Evolutionary conservation across 2,888 invertebrate genomes (phyloP).

Genomic region (Dendrolimus houi): DNA sequence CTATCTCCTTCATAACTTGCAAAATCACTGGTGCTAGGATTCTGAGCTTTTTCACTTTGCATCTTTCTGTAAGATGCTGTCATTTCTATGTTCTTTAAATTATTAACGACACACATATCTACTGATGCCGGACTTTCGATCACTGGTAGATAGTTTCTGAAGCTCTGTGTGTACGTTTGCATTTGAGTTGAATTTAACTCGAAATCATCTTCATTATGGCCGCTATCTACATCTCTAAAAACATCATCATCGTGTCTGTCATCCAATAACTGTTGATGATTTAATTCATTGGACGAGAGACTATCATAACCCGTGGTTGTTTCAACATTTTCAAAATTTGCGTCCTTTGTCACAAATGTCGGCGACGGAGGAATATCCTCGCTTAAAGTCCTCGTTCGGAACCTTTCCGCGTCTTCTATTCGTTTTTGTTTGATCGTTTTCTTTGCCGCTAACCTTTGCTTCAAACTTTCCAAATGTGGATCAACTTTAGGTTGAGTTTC

Average conservation of each 20-base stretch:
- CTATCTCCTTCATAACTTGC: constrained; percentile 76
- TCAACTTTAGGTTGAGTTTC: constrained; percentile 30
- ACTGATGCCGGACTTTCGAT: constrained; percentile 62
- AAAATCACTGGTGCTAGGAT: constrained; percentile 54
- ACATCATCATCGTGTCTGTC: constrained; percentile 43
- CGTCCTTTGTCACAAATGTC: constrained; percentile 60
- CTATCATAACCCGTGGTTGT: constrained; percentile 69
- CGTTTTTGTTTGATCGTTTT: constrained; percentile 75
- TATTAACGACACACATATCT: constrained; percentile 63
- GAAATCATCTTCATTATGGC: constrained; percentile 84
- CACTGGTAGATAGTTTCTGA: constrained; percentile 65
- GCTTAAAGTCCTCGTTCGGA: constrained; percentile 83
- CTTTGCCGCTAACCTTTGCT: constrained; percentile 55
- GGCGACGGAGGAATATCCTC: constrained; percentile 70
- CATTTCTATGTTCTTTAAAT: constrained; percentile 65
- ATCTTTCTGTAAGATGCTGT: constrained; percentile 46
- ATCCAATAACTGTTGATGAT: constrained; percentile 49
- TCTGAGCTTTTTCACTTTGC: constrained; percentile 29
- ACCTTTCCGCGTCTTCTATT: constrained; percentile 82
- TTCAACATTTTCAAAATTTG: constrained; percentile 63
- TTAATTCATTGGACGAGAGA: constrained; percentile 58
- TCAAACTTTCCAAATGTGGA: constrained; percentile 54
- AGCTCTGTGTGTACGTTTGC: constrained; percentile 76
- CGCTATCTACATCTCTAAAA: constrained; percentile 73
- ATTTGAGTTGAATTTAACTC: constrained; percentile 78